Evolutionary conservation across 2,113 vertebrate species (phyloP).

Genomic region (Gulo gulo): DNA sequence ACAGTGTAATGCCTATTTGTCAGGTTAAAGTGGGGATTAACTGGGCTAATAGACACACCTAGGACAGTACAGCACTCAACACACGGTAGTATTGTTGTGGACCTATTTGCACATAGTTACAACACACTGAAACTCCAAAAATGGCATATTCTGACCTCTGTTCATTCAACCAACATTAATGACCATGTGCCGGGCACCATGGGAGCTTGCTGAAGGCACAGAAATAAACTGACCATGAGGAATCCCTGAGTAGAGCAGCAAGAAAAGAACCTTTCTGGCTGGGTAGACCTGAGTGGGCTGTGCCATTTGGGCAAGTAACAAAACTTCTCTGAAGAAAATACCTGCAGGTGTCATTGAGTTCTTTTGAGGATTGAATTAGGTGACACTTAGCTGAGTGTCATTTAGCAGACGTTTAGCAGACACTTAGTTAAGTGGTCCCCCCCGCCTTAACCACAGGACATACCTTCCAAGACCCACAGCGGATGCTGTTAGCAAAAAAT

Average conservation of each 20-base stretch:
- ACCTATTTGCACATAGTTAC: not conserved
- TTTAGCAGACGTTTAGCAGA: too few species aligned
- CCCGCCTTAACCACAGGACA: not conserved
- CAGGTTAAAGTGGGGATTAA: too few species aligned
- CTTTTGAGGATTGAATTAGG: not conserved
- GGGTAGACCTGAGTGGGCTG: not conserved
- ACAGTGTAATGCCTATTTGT: not conserved
- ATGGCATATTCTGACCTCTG: not conserved
- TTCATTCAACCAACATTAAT: not conserved
- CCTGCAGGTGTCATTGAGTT: fast-evolving
- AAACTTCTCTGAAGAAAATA: not conserved
- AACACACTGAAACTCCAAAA: not conserved
- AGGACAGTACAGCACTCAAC: too few species aligned
- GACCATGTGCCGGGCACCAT: not conserved
- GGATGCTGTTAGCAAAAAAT: not conserved
- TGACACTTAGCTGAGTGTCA: not conserved
- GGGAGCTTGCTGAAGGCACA: not conserved
- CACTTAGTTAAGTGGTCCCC: not conserved
- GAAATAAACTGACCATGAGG: not conserved
- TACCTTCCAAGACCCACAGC: not conserved
- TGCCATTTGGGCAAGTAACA: not conserved
- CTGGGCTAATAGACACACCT: not conserved
- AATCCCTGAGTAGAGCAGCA: not conserved
- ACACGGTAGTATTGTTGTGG: not conserved
- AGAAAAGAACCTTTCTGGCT: not conserved